These are phyloP conservation scores for Atrina japonica DNA, from an alignment of 2,888 invertebrate species.

Conservation along the genomic window DNA sequence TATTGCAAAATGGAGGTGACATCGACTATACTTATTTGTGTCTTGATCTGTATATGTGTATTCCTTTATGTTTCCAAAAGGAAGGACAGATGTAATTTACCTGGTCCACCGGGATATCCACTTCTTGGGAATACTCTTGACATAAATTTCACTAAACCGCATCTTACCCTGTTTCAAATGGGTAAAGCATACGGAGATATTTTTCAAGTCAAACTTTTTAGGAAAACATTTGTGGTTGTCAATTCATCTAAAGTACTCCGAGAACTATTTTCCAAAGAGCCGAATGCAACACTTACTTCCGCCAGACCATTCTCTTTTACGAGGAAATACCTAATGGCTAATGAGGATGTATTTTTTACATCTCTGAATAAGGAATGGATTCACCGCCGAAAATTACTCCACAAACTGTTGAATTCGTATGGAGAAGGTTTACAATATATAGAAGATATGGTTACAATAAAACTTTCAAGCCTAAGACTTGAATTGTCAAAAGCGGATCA, in stretches of 20 bases:
- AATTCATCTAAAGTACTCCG: not conserved
- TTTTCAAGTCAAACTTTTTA: not conserved
- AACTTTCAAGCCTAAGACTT: not conserved
- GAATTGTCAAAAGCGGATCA: too few relatives aligned
- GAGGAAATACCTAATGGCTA: not conserved
- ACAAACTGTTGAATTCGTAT: not conserved
- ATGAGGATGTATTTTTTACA: not conserved
- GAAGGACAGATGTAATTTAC: not conserved
- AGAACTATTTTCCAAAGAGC: not conserved
- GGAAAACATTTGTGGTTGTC: not conserved
- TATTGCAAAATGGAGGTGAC: too few relatives aligned
- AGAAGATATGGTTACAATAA: not conserved
- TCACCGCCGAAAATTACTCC: not conserved
- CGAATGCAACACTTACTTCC: not conserved
- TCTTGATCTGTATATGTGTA: too few relatives aligned
- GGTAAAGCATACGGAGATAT: not conserved
- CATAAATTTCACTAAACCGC: not conserved
- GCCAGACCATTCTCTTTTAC: not conserved
- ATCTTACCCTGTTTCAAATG: not conserved
- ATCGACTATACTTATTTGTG: too few relatives aligned
- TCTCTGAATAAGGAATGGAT: not conserved
- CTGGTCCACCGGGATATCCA: conserved; percentile 2
- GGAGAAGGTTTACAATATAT: not conserved
- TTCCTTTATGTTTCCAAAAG: too few relatives aligned
- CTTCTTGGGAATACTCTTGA: not conserved